Evolutionary conservation across 2,797 vertebrate species (phyloP).

Genomic region (Catostomus latipinnis): DNA sequence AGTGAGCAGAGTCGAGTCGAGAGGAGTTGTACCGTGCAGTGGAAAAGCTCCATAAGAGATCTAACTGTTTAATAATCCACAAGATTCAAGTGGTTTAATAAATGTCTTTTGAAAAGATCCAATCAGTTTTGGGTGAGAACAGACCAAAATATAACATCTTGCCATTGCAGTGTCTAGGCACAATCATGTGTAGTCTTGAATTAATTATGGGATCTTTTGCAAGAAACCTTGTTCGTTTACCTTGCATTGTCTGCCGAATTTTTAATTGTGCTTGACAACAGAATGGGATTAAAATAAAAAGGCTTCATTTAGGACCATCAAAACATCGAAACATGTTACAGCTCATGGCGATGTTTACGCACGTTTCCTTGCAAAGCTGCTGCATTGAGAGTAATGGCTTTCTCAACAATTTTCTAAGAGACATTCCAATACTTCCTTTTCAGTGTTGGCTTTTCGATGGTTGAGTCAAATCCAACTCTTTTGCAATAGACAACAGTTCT

Average conservation of each 20-base stretch:
- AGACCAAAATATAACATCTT: too few species aligned
- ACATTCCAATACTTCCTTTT: constrained; percentile 17
- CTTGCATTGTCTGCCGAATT: constrained; percentile 56
- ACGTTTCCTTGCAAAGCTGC: too few species aligned
- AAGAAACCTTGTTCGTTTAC: constrained; percentile 54
- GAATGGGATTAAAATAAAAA: constrained; percentile 63
- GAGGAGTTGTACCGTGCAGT: too few species aligned
- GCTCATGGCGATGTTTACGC: constrained; percentile 2
- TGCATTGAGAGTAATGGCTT: constrained; percentile 13
- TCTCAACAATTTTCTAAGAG: neutral
- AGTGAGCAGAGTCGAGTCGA: too few species aligned
- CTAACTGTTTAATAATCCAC: too few species aligned
- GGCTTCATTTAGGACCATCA: constrained; percentile 43
- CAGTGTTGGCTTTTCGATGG: neutral
- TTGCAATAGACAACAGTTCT: too few species aligned
- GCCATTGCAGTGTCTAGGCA: too few species aligned
- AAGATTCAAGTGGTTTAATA: too few species aligned
- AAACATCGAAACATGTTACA: constrained; percentile 29
- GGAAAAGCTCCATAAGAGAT: too few species aligned
- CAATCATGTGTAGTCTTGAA: constrained; percentile 55
- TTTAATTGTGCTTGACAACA: constrained; percentile 71
- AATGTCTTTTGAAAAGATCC: too few species aligned
- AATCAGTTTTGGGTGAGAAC: too few species aligned
- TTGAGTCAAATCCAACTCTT: constrained; percentile 1
- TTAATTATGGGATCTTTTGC: constrained; percentile 45